Conservation (phyloP, 1,140 invertebrate species). For the Asbolus verrucosus region DNA sequence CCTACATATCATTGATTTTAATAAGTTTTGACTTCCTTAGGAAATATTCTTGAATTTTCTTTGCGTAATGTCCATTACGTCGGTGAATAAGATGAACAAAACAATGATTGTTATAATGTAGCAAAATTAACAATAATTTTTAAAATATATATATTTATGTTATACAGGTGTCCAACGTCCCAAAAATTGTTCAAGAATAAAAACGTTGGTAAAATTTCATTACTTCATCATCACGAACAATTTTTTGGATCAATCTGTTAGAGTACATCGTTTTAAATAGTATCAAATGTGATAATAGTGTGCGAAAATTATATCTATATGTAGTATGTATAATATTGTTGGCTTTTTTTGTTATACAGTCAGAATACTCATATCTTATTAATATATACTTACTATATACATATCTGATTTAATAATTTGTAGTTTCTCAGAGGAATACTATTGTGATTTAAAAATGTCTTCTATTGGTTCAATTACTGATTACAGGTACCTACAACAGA, state of each 20-base stretch:
- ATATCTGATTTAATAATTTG: conserved; percentile 12
- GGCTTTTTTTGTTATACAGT: conserved; percentile 21
- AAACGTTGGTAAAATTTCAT: too few relatives aligned
- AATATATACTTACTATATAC: too few relatives aligned
- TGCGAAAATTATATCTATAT: conserved; percentile 26
- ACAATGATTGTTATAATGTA: conserved; percentile 29
- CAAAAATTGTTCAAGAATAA: conserved; percentile 21
- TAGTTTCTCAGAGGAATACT: background rate
- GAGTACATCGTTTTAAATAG: conserved; percentile 18
- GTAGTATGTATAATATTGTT: conserved; percentile 36
- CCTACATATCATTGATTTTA: conserved; percentile 33
- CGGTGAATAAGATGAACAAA: background rate
- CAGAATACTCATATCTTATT: conserved; percentile 8
- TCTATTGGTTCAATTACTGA: conserved; percentile 12
- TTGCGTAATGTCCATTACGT: background rate
- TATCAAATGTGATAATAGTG: conserved; percentile 35
- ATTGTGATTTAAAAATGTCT: conserved; percentile 17
- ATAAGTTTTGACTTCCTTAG: conserved; percentile 20
- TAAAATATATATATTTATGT: conserved; percentile 5
- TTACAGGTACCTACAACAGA: conserved; percentile 8
- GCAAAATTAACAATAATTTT: background rate
- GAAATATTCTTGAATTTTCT: conserved; percentile 5
- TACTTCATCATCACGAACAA: too few relatives aligned
- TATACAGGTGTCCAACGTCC: conserved; percentile 7
- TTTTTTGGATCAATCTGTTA: conserved; percentile 24